These are phyloP conservation scores for Calephelis virginiensis DNA, from an alignment of 1,140 invertebrate species.

Conservation along the genomic window DNA sequence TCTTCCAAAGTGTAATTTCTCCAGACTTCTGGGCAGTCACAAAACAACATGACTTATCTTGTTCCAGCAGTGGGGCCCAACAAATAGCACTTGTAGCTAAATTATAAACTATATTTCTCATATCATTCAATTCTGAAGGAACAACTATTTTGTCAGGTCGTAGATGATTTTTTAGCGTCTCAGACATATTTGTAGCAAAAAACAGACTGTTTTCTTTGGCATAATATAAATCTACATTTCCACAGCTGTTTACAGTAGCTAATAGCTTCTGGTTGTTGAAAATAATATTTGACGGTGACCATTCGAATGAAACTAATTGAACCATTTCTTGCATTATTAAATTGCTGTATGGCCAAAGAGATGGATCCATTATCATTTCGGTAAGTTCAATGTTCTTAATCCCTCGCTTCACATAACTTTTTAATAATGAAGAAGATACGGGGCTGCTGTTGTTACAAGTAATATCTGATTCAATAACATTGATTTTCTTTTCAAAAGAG, in stretches of 20 bases:
- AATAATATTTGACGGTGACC: slow-evolving; percentile 47
- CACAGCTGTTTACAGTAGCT: slow-evolving; percentile 55
- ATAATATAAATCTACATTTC: slow-evolving; percentile 50
- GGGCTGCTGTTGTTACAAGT: slow-evolving; percentile 43
- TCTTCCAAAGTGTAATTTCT: slow-evolving; percentile 47
- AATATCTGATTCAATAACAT: slow-evolving; percentile 43
- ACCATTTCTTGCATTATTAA: slow-evolving; percentile 45
- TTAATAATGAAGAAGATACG: slow-evolving; percentile 35
- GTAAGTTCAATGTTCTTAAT: slow-evolving; percentile 49
- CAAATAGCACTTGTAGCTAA: slow-evolving; percentile 45
- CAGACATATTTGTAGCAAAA: slow-evolving; percentile 41
- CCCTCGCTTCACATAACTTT: slow-evolving; percentile 37
- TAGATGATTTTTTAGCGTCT: slow-evolving; percentile 35
- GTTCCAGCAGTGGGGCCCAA: slow-evolving; percentile 45
- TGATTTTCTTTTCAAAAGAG: slow-evolving; percentile 51
- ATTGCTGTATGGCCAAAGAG: slow-evolving; percentile 56
- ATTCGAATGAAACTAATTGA: slow-evolving; percentile 37
- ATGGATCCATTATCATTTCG: slow-evolving; percentile 51
- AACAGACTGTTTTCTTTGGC: slow-evolving; percentile 34
- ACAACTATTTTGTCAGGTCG: slow-evolving; percentile 2
- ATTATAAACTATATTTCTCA: slow-evolving; percentile 41
- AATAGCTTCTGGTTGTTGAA: slow-evolving; percentile 41
- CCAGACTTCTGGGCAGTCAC: slow-evolving; percentile 59
- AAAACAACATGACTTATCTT: slow-evolving; percentile 46
- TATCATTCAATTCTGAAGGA: slow-evolving; percentile 35